phyloP scores from a whole-genome alignment of 1,140 invertebrate species.

The Antheraea pernyi region DNA sequence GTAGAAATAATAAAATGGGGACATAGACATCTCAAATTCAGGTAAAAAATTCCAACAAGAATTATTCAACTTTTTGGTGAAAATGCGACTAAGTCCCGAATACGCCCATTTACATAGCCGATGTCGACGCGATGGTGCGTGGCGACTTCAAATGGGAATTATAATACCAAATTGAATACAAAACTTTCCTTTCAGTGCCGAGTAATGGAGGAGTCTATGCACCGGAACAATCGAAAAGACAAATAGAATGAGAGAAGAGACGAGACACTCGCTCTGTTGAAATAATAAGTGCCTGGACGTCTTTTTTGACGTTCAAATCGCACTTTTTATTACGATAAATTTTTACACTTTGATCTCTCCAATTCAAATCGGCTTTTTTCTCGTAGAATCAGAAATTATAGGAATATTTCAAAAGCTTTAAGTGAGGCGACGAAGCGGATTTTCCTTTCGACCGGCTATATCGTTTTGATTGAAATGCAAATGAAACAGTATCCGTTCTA shows the following conservation, averaged over 20 bases:
- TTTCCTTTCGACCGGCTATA: slow-evolving; percentile 74
- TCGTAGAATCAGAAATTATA: slow-evolving; percentile 75
- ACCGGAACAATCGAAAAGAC: slow-evolving; percentile 78
- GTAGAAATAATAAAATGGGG: neutral
- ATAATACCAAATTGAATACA: slow-evolving; percentile 80
- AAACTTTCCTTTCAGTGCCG: slow-evolving; percentile 78
- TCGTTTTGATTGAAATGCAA: slow-evolving; percentile 76
- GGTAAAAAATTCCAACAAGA: slow-evolving; percentile 35
- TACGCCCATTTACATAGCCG: slow-evolving; percentile 77
- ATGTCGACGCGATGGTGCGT: slow-evolving; percentile 76
- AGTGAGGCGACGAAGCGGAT: slow-evolving; percentile 73
- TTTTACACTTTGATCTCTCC: slow-evolving; percentile 77
- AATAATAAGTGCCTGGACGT: slow-evolving; percentile 76
- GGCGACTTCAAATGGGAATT: slow-evolving; percentile 77
- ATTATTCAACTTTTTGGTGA: slow-evolving; percentile 54
- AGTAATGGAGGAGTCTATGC: slow-evolving; percentile 78
- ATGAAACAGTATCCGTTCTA: slow-evolving; percentile 70
- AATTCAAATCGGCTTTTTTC: slow-evolving; percentile 77
- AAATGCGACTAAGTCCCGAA: slow-evolving; percentile 69
- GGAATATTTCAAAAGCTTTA: slow-evolving; percentile 77
- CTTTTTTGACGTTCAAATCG: slow-evolving; percentile 67
- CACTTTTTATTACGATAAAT: slow-evolving; percentile 74
- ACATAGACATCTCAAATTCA: slow-evolving; percentile 16
- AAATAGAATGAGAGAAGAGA: slow-evolving; percentile 73
- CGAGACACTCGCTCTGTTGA: slow-evolving; percentile 72